Conservation (phyloP, 2,797 vertebrate species). For the Pseudochaenichthys georgianus region DNA sequence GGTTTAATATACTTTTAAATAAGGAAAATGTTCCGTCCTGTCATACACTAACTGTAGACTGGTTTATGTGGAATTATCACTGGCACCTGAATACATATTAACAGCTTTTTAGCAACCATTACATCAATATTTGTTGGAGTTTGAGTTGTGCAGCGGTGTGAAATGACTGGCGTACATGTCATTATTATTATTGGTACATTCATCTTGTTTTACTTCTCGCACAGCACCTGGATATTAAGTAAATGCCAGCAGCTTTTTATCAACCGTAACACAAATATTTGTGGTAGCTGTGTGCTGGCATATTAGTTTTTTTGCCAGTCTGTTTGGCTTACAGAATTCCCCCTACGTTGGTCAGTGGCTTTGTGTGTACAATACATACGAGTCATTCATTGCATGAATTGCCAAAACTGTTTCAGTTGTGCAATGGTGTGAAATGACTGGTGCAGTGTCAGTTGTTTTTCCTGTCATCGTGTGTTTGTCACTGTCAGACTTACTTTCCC, state of each 20-base stretch:
- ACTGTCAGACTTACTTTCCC: conserved; percentile 1
- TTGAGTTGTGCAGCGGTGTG: no score
- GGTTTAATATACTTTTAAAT: neutral
- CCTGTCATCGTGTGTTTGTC: conserved; percentile 26
- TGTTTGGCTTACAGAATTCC: conserved; percentile 9
- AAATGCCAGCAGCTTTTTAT: conserved; percentile 1
- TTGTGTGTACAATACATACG: conserved; percentile 5
- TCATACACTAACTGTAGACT: neutral
- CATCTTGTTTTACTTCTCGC: neutral
- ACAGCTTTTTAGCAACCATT: no score
- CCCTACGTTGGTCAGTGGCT: neutral
- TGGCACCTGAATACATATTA: neutral
- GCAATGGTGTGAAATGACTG: conserved; percentile 34
- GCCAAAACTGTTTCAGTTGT: neutral
- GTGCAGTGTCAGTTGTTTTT: neutral
- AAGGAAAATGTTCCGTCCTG: neutral
- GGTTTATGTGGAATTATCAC: neutral
- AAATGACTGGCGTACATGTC: neutral
- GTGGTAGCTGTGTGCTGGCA: neutral
- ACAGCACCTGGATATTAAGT: neutral
- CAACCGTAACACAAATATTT: neutral
- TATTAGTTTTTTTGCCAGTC: neutral
- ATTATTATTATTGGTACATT: conserved; percentile 7
- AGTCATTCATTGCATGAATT: conserved; percentile 21
- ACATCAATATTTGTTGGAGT: no score